Evolutionary conservation across 2,113 vertebrate species (phyloP).

Genomic region (Gnathonemus longibarbis): DNA sequence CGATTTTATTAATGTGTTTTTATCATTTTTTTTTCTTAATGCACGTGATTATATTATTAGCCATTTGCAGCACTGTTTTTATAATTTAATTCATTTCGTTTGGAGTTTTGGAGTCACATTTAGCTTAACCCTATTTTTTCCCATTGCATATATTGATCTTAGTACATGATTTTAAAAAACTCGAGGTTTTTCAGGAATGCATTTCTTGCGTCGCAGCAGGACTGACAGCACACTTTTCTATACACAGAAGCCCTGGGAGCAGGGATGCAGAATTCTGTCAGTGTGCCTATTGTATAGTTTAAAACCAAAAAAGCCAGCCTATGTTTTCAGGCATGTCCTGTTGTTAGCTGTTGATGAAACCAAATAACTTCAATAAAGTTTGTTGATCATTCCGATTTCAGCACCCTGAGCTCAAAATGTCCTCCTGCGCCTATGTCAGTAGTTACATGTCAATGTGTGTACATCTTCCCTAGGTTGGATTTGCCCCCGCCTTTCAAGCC

Average conservation of each 20-base stretch:
- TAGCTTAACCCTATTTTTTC: not conserved
- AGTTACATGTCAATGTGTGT: not conserved
- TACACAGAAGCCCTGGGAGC: not conserved
- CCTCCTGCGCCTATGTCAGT: not conserved
- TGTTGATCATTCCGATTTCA: not conserved
- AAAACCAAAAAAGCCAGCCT: not conserved
- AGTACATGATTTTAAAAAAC: not conserved
- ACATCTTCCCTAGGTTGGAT: constrained; percentile 44
- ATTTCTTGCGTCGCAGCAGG: not conserved
- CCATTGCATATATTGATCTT: not conserved
- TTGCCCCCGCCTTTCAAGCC: constrained; percentile 58
- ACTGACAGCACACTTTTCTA: not conserved
- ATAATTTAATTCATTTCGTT: not conserved
- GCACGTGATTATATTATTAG: not conserved
- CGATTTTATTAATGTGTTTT: not conserved
- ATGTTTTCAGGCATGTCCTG: not conserved
- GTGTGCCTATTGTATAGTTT: not conserved
- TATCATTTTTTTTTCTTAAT: not conserved
- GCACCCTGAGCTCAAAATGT: not conserved
- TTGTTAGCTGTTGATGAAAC: not conserved
- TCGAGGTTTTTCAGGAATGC: not conserved
- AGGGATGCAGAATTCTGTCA: not conserved
- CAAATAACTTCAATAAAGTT: not conserved
- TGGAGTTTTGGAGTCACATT: not conserved
- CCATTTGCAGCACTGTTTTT: not conserved